phyloP scores from a whole-genome alignment of 2,888 invertebrate genomes.

The Orchestes rusci region DNA sequence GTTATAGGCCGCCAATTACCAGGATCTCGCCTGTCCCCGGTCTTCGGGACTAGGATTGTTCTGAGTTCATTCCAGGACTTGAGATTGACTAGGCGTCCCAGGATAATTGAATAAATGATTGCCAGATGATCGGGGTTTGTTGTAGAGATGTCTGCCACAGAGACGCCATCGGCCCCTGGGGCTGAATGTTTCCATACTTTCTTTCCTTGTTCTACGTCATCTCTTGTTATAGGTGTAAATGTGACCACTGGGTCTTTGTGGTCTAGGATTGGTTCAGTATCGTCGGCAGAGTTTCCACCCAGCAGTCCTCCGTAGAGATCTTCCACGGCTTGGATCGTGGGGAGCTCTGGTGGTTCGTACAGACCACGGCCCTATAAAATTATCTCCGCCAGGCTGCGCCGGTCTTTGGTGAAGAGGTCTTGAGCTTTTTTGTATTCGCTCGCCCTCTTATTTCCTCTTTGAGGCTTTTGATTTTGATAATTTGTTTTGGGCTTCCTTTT shows the following conservation, averaged over 20 bases:
- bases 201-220: background rate
- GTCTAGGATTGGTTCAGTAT: too few relatives aligned
- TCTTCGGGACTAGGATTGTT: background rate
- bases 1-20: too few relatives aligned
- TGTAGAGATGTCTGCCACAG: background rate
- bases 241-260: too few relatives aligned
- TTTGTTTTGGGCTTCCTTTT: too few relatives aligned
- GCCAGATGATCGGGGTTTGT: background rate
- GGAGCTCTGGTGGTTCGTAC: background rate
- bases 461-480: too few relatives aligned
- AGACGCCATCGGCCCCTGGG: slow-evolving; percentile 6
- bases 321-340: background rate
- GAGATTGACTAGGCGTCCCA: background rate
- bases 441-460: background rate
- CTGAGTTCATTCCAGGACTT: background rate
- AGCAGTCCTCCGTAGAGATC: background rate
- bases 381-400: background rate
- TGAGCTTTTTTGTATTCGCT: slow-evolving; percentile 1
- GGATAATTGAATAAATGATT: background rate
- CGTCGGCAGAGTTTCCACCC: too few relatives aligned
- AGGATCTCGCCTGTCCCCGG: background rate
- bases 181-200: background rate
- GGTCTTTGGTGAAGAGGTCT: background rate
- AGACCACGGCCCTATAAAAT: background rate
- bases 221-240: slow-evolving; percentile 1